phyloP scores from a whole-genome alignment of 92 coral and sea anemone species.

The Palythoa heliodiscus region DNA sequence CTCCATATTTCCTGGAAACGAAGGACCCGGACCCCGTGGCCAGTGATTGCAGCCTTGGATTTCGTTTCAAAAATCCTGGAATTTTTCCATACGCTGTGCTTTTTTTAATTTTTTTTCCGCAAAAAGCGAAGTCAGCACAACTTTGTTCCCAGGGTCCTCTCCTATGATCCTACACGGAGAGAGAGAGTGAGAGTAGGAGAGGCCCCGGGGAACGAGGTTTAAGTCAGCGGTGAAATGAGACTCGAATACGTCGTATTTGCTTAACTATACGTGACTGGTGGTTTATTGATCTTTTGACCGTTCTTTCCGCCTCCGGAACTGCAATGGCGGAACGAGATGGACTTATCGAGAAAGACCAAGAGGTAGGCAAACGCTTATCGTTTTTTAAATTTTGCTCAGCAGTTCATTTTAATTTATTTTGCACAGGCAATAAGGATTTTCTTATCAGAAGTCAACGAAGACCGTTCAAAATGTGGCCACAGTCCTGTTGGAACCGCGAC shows the following conservation, averaged over 20 bases:
- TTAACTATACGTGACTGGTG: background rate
- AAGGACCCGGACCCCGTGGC: too few species aligned
- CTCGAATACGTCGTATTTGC: conserved; percentile 19
- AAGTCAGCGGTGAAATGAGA: background rate
- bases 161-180: too few species aligned
- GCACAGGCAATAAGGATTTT: conserved; percentile 83
- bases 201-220: too few species aligned
- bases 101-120: too few species aligned
- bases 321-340: conserved; percentile 59
- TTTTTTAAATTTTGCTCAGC: background rate
- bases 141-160: too few species aligned
- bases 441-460: conserved; percentile 74
- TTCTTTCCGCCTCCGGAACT: background rate
- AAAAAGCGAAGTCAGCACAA: background rate
- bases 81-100: too few species aligned
- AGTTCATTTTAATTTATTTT: conserved; percentile 33
- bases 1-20: too few species aligned
- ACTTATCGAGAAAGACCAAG: conserved; percentile 55
- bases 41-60: too few species aligned
- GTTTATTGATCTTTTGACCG: background rate
- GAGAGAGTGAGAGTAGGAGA: too few species aligned
- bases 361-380: conserved; percentile 39
- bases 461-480: conserved; percentile 65
- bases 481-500: conserved; percentile 92
- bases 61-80: too few species aligned